Conservation (phyloP, 2,113 vertebrate genomes). For the Hyperoodon ampullatus region DNA sequence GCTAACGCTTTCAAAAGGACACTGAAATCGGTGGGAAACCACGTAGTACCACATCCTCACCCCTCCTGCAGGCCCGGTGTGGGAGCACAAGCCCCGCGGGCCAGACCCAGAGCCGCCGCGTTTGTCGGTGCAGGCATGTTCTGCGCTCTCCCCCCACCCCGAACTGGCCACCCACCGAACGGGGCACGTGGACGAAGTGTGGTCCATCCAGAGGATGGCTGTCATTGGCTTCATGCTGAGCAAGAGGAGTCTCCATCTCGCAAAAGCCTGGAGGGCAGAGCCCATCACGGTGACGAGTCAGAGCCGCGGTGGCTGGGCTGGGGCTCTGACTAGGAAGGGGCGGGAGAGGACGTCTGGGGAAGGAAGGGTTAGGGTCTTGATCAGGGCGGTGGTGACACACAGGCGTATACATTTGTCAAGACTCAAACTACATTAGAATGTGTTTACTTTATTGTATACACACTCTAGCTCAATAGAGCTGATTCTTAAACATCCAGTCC, state of each 20-base stretch:
- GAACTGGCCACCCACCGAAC: not conserved
- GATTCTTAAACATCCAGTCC: not conserved
- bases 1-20: not conserved
- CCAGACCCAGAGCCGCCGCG: not conserved
- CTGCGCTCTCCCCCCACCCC: not conserved
- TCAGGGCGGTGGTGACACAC: too few relatives aligned
- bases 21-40: too few relatives aligned
- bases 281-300: rapidly evolving
- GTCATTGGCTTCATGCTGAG: too few relatives aligned
- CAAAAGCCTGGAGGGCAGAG: not conserved
- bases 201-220: too few relatives aligned
- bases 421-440: not conserved
- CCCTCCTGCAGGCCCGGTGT: not conserved
- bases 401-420: not conserved
- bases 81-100: not conserved
- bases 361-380: too few relatives aligned
- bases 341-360: not conserved
- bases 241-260: too few relatives aligned
- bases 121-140: not conserved
- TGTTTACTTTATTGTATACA: too few relatives aligned
- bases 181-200: too few relatives aligned
- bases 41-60: not conserved
- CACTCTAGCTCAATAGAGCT: not conserved
- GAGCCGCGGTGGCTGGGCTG: too few relatives aligned
- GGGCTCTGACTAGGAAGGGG: too few relatives aligned